phyloP scores from a whole-genome alignment of 2,113 vertebrate genomes.

The Chaetorhynchus papuensis region DNA sequence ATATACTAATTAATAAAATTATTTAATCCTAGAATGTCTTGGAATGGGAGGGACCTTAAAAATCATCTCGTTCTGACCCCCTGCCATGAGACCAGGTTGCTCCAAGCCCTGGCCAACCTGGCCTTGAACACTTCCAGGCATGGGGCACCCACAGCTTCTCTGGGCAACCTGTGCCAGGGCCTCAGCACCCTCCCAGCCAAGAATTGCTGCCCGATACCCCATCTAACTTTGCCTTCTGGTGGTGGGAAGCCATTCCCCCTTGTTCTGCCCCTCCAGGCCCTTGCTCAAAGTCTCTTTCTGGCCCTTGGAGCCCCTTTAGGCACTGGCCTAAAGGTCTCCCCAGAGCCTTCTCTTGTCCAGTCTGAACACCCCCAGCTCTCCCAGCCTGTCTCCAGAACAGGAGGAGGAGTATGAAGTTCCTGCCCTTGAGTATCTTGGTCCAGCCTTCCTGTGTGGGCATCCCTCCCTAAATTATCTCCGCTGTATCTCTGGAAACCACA shows the following conservation, averaged over 20 bases:
- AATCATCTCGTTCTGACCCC: fast-evolving
- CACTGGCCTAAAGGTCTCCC: not conserved
- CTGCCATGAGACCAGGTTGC: not conserved
- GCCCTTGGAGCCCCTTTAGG: not conserved
- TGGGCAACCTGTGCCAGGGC: not conserved
- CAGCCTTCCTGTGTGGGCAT: not conserved
- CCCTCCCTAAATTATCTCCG: not conserved
- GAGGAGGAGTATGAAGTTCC: not conserved
- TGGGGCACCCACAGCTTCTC: not conserved
- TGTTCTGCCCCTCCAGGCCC: not conserved
- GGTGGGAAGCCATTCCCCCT: not conserved
- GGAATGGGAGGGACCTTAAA: not conserved
- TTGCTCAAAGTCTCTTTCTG: not conserved
- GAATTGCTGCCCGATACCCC: not conserved
- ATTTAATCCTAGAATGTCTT: not conserved
- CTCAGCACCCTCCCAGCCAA: not conserved
- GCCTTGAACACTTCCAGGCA: not conserved
- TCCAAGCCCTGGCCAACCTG: fast-evolving
- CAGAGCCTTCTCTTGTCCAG: not conserved
- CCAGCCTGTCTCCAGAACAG: not conserved
- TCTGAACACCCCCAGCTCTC: not conserved
- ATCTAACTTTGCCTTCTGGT: not conserved
- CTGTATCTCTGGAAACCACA: not conserved
- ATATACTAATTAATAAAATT: not conserved
- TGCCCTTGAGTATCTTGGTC: not conserved